A percentile compares a stretch with the other conserved stretches of the same genome.
These are phyloP conservation scores for Drosophila limbata DNA, from an alignment of 2,888 invertebrate species.

Conservation along the genomic window DNA sequence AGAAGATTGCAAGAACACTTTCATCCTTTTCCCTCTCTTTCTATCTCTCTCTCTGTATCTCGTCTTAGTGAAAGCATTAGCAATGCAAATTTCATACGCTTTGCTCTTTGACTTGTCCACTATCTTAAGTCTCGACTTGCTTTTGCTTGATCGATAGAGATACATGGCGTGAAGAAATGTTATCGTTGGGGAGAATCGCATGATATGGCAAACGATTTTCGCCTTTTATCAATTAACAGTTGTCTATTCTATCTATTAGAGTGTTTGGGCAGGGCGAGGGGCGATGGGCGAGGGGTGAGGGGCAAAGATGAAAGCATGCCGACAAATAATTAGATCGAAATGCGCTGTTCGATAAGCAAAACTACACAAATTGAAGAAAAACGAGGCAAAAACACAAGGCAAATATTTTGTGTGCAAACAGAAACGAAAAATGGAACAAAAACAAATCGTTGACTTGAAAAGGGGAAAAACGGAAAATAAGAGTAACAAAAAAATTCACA, in stretches of 20 bases:
- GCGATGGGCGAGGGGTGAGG: no score
- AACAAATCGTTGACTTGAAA: constrained; percentile 8
- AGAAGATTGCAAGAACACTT: constrained; percentile 5
- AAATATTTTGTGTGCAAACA: constrained; percentile 42
- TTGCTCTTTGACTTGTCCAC: neutral
- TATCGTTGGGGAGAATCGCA: constrained; percentile 14
- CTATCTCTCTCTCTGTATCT: neutral
- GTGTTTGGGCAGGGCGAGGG: neutral
- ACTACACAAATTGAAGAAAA: constrained; percentile 25
- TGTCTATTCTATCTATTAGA: constrained; percentile 31
- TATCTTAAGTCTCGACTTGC: neutral
- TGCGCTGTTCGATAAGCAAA: constrained; percentile 49
- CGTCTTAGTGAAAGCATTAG: constrained; percentile 1
- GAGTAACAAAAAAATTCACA: neutral
- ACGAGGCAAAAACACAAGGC: constrained; percentile 18
- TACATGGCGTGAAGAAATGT: neutral
- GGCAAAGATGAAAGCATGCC: constrained; percentile 52
- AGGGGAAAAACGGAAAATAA: constrained; percentile 2
- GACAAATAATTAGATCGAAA: constrained; percentile 63
- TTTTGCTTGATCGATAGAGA: neutral
- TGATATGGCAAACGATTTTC: constrained; percentile 20
- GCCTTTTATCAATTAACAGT: constrained; percentile 42
- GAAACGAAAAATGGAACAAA: constrained; percentile 8
- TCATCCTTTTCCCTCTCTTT: neutral
- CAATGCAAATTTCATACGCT: constrained; percentile 9